phyloP scores from a whole-genome alignment of 2,888 invertebrate genomes.

The Cryptophagus acutangulus region DNA sequence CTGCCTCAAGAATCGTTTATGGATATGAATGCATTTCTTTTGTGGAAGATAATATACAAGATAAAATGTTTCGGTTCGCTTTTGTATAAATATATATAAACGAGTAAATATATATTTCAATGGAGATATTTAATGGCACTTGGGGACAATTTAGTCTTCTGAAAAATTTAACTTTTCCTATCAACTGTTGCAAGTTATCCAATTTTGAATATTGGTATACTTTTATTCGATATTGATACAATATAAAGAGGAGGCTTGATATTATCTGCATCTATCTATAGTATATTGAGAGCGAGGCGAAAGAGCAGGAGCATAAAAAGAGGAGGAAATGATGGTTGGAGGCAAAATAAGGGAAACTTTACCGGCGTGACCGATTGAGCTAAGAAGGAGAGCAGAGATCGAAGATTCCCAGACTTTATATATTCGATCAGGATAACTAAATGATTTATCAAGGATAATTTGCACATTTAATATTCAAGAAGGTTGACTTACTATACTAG shows the following conservation, averaged over 20 bases:
- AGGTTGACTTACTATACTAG: too few relatives aligned
- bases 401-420: constrained; percentile 20
- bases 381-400: constrained; percentile 26
- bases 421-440: constrained; percentile 24
- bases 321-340: constrained; percentile 9
- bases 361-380: constrained; percentile 19
- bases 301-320: constrained; percentile 15
- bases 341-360: constrained; percentile 15
- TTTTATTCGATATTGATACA: constrained; percentile 35
- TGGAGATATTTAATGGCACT: constrained; percentile 25
- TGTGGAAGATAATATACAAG: too few relatives aligned
- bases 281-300: constrained; percentile 23
- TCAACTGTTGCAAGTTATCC: constrained; percentile 41
- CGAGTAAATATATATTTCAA: too few relatives aligned
- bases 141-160: constrained; percentile 27
- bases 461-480: too few relatives aligned
- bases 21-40: not conserved
- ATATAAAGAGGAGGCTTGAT: constrained; percentile 33
- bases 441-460: constrained; percentile 29
- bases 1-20: too few relatives aligned
- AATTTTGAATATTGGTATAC: constrained; percentile 39
- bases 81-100: too few relatives aligned
- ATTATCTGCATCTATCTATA: too few relatives aligned
- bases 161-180: constrained; percentile 38
- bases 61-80: too few relatives aligned